These are phyloP conservation scores for Vanessa cardui DNA, from an alignment of 2,888 invertebrate species.

Conservation along the genomic window DNA sequence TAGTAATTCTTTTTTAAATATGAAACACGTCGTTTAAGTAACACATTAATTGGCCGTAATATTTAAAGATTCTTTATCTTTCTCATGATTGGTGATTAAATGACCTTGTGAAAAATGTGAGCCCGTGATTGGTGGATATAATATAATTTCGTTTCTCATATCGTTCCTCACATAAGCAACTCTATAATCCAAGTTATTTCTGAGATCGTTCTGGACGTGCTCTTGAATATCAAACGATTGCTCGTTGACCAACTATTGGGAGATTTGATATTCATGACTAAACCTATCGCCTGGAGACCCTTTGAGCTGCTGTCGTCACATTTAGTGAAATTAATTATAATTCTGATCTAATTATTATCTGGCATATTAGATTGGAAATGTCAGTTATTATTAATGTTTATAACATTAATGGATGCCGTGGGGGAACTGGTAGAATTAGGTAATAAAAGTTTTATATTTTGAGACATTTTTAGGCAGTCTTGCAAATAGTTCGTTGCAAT, in stretches of 20 bases:
- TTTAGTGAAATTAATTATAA: slow-evolving; percentile 9
- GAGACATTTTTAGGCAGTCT: too few relatives aligned
- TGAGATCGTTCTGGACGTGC: neutral
- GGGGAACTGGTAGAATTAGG: too few relatives aligned
- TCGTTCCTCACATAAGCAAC: neutral
- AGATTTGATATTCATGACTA: slow-evolving; percentile 10
- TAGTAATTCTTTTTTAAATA: too few relatives aligned
- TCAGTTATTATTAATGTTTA: neutral
- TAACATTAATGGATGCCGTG: too few relatives aligned
- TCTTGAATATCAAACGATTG: slow-evolving; percentile 7
- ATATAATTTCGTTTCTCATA: neutral
- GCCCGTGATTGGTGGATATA: neutral
- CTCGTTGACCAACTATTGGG: slow-evolving; percentile 6
- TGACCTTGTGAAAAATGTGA: too few relatives aligned
- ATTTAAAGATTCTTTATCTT: neutral
- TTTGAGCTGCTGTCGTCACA: slow-evolving; percentile 16
- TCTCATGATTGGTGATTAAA: too few relatives aligned
- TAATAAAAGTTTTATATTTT: too few relatives aligned
- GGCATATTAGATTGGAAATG: neutral
- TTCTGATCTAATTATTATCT: neutral
- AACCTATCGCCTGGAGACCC: slow-evolving; percentile 5
- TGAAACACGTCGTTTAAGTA: too few relatives aligned
- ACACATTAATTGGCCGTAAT: too few relatives aligned
- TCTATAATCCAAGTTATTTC: neutral
- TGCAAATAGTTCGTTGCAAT: too few relatives aligned